Evolutionary conservation across 2,113 vertebrate genomes (phyloP).

Genomic region (Coptodon rendalli): DNA sequence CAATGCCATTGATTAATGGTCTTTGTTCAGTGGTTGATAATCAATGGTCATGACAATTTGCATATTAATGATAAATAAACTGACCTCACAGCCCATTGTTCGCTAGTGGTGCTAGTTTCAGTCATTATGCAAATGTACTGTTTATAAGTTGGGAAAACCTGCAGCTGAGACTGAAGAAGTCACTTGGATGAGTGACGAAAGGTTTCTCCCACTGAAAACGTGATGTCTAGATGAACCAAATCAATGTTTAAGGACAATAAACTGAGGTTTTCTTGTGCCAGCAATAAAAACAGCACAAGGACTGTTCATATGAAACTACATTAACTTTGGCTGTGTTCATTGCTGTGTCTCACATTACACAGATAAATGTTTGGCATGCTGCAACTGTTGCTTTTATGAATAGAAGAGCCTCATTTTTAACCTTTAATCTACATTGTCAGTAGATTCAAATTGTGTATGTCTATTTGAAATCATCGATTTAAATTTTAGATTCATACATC

Average conservation of each 20-base stretch:
- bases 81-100: neutral
- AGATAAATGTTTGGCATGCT: neutral
- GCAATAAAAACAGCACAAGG: neutral
- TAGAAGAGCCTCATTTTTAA: neutral
- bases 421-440: neutral
- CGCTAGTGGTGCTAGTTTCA: neutral
- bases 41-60: neutral
- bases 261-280: neutral
- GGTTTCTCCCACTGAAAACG: neutral
- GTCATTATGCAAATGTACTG: neutral
- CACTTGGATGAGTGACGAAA: neutral
- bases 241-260: neutral
- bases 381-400: neutral
- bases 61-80: neutral
- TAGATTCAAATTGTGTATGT: neutral
- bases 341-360: neutral
- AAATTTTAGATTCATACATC: neutral
- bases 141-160: neutral
- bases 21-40: neutral
- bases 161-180: neutral
- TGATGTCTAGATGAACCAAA: neutral
- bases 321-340: neutral
- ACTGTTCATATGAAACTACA: neutral
- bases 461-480: neutral
- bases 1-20: neutral